These are phyloP conservation scores for Eumaeus atala DNA, from an alignment of 1,140 invertebrate species.

Conservation along the genomic window DNA sequence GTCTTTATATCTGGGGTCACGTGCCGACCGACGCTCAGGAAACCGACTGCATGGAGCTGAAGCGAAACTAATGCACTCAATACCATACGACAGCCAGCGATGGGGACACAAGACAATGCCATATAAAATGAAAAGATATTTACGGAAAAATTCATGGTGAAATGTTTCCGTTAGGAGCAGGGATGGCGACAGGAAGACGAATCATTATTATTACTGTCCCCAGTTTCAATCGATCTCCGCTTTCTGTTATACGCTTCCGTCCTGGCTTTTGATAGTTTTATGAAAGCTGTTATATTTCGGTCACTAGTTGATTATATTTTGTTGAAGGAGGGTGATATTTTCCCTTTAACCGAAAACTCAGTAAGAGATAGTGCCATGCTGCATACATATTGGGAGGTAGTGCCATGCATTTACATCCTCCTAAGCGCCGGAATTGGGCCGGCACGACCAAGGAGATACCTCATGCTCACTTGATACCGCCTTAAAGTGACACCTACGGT, in stretches of 20 bases:
- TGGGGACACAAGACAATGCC: constrained; percentile 41
- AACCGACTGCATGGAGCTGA: constrained; percentile 42
- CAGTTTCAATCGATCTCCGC: constrained; percentile 38
- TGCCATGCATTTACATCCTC: too few relatives aligned
- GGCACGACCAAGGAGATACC: too few relatives aligned
- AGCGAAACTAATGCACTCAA: constrained; percentile 68
- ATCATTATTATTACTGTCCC: constrained; percentile 63
- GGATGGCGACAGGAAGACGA: constrained; percentile 50
- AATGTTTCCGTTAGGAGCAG: constrained; percentile 54
- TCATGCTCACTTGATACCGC: too few relatives aligned
- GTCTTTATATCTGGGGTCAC: constrained; percentile 65
- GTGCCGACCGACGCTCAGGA: constrained; percentile 61
- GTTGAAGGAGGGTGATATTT: too few relatives aligned
- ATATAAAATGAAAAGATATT: constrained; percentile 49
- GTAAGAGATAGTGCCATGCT: too few relatives aligned
- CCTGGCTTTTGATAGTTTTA: constrained; percentile 46
- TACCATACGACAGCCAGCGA: constrained; percentile 52
- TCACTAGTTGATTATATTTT: constrained; percentile 18
- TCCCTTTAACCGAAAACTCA: too few relatives aligned
- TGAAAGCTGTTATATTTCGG: constrained; percentile 55
- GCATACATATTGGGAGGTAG: too few relatives aligned
- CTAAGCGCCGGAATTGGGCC: too few relatives aligned
- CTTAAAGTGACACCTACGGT: too few relatives aligned
- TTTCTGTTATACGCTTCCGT: constrained; percentile 46
- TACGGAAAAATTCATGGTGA: constrained; percentile 70